Evolutionary conservation across 1,140 invertebrate species (phyloP), one percentile per base, ranked within the genome.

Genomic region (Lepidurus arcticus): DNA sequence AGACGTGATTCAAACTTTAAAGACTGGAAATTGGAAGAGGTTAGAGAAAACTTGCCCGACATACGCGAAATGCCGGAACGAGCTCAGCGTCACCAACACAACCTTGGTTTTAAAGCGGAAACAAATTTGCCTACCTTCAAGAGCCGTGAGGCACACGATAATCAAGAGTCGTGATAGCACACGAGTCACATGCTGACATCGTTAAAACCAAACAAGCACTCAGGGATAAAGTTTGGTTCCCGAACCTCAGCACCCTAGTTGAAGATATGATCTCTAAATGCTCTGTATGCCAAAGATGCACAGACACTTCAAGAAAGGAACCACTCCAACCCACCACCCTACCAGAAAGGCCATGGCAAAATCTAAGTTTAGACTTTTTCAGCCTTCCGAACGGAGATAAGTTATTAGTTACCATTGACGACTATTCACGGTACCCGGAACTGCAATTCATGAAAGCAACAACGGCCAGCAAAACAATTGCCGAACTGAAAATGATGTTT

Each of bases 211-310:
- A 83, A 78, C 79, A 81, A 76, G 78, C 83, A 7, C 42, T 84
- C 5, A 53, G 82, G 13, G 80, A 82, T 73, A 84, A 83, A 77
- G 80, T 84, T 5, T 84, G 81, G 82, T 84, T 82, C 74, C 83
- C 82, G 34, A 76, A 79, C 10, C 81, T 83, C 13, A 83, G 83
- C 78, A 79, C 78, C 73, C 8, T 79, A 16, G 82, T 83, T 10
- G 82, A 84, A 77, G 10, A 80, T 10, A 24, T 47, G 65, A 75
- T 82, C 8, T 80, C 81, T 78, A 73, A 34, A 7, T 84, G 82
- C 77, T 77, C 82, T n/a, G 80, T 80, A 7, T 83, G 83, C 80
- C 78, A 81, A 78, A 74, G 80, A 10, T 43, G 73, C 6, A 74
- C 78, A 45, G 78, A 78, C 11, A 73, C 11, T 9, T 42, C 43